These are phyloP conservation scores for Drosophila auraria DNA, from an alignment of 1,140 invertebrate species.

Conservation along the genomic window DNA sequence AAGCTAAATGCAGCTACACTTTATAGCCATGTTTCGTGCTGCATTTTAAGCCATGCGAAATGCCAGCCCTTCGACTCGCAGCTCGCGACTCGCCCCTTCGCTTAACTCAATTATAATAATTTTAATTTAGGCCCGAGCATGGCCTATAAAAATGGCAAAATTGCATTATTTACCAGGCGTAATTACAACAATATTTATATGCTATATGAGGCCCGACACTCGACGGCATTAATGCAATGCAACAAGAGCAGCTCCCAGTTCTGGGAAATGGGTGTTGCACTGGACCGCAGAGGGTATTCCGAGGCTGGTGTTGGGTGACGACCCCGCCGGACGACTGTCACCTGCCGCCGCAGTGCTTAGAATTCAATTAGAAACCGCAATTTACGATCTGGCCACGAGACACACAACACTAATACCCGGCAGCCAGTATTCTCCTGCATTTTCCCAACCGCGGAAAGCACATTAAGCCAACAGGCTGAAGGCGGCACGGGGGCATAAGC, in stretches of 20 bases:
- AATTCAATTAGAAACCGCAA: constrained; percentile 80
- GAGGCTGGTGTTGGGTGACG: constrained; percentile 16
- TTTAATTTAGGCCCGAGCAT: constrained; percentile 53
- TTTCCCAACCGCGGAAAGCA: constrained; percentile 47
- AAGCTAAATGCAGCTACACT: constrained; percentile 79
- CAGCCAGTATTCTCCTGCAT: constrained; percentile 31
- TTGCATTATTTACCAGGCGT: constrained; percentile 73
- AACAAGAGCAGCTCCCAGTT: constrained; percentile 21
- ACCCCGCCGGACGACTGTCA: constrained; percentile 57
- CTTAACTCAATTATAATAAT: constrained; percentile 75
- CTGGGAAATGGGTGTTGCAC: constrained; percentile 14
- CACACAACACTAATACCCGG: constrained; percentile 69
- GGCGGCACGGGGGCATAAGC: constrained; percentile 77
- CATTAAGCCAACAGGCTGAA: constrained; percentile 75
- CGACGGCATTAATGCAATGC: constrained; percentile 30
- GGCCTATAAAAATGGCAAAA: constrained; percentile 59
- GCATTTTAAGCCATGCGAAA: constrained; percentile 81
- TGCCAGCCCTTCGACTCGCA: constrained; percentile 36
- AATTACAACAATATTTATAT: constrained; percentile 73
- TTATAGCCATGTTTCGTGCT: constrained; percentile 77
- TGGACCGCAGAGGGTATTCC: constrained; percentile 6
- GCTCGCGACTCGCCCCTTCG: constrained; percentile 7
- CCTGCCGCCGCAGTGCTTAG: constrained; percentile 59
- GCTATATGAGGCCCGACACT: constrained; percentile 55
- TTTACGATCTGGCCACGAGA: constrained; percentile 75